Base-by-base conservation (phyloP, 2,888 invertebrate genomes). In the Hyalella azteca region DNA sequence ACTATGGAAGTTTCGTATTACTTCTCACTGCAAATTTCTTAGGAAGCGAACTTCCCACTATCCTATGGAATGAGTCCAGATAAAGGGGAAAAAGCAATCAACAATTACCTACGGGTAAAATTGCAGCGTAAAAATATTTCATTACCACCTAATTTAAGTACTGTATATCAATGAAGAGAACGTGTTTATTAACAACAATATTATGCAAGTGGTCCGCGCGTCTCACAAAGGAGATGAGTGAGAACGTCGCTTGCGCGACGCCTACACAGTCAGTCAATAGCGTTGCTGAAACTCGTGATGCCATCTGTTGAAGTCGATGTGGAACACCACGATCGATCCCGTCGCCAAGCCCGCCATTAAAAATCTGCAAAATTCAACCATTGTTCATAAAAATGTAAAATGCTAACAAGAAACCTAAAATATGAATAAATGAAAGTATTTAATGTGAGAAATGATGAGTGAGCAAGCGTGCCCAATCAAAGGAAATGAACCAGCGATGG, bases 251-350 rank as follows among this genome's bases (percentile, higher is more conserved):
- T 4, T 26, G 36, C 15, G 15, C 39, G 39, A 5, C 66, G 66
- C 15, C 19, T 66, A 66, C 66, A 66, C 66, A 19, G 66, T 66
- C 66, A 66, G 66, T 85, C 79, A 96, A 91, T 96, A 96, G 86
- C 96, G 92, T 89, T 96, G 96, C 88, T 96, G 96, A 89, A 95
- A 96, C 89, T 96, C 96, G 88, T 96, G 96, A 89, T 96, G 96
- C 96, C 96, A 96, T 87, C 95, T 91, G 90, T 99, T 99, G 91
- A 99, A 99, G 90, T 99, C 98, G 88, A 99, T 97, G 90, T 99
- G 98, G 90, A 98, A 98, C 86, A 99, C 97, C 83, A 99, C 96
- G 86, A 99, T 93, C 78, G 98, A 97, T 78, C 99, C 99, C 86
- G 98, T 96, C 81, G 97, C 96, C 81, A 99, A 90, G 79, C 99